Evolutionary conservation across 2,797 vertebrate genomes (phyloP), one percentile per base, ranked within the genome.

Genomic region (Dendrocincla fuliginosa): DNA sequence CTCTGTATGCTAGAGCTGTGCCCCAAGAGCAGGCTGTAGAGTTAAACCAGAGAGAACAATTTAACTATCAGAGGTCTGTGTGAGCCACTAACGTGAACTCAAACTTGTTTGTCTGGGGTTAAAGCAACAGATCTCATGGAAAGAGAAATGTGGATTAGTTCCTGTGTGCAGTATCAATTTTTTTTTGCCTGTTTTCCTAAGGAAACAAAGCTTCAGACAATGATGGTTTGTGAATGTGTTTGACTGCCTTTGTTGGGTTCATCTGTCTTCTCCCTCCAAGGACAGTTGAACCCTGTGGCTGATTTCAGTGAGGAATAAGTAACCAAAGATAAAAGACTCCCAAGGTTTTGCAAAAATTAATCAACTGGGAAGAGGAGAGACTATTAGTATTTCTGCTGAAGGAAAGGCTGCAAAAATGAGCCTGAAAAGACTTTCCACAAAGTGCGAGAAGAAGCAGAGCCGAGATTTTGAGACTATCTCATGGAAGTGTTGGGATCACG

Each of bases 401-500:
- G 23, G 30, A 61, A 35, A 30, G 32, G 44, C 47, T 70, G 32
- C 33, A 64, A 68, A 85, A 90, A 84, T 24, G 39, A 84, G 22
- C 76, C 23, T 69, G 27, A 18, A 71, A 49, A 76, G n/a, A 10
- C 61, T 27, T 69, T 4, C 12, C 20, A 23, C 10, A 6, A 32
- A 59, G 56, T 6, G 33, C 20, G 24, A 76, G 18, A 81, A 69
- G 14, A 13, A 20, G 8, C 35, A 33, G 23, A 57, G n/a, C n/a
- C 14, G 17, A 71, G 47, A 68, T 28, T 6, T 1, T 17, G 68
- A 68, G 33, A 18, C 9, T 23, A 0, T 50, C 28, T 49, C 24
- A 16, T 71, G 60, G 63, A 89, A 55, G 16, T 5, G 4, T 5
- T 52, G 4, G 32, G 22, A 22, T 59, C 16, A 5, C 0, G 0